Evolutionary conservation across 2,888 invertebrate genomes (phyloP), one percentile per base, ranked within the genome.

Genomic region (Xanthorhoe spadicearia): DNA sequence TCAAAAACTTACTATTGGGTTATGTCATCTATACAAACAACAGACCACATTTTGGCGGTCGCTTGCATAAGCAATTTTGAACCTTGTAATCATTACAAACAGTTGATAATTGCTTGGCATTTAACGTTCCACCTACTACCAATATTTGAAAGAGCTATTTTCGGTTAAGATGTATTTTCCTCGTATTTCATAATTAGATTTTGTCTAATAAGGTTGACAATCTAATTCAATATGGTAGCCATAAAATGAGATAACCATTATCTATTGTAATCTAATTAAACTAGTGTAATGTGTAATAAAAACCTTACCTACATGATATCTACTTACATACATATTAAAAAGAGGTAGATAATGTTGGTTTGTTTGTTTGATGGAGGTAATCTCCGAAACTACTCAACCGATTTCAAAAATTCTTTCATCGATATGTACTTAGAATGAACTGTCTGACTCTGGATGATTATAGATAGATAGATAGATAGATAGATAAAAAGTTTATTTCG

Each of bases 1-100:
- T 43, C 13, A 13, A 43, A 4, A 32, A 32, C n/a, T n/a, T 13
- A 43, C 38, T 43, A 13, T 43, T 8, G 10, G 38, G 38, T 71
- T 73, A 69, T 66, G 64, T 73, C 71, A 71, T 65, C 64, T 56
- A 64, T 23, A 23, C 53, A 64, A 73, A 68, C 6, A 32, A 32
- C 32, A 0, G 32, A 32, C 32, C 38, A 66, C 51, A 73, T 43
- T 53, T 64, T 55, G 51, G 18, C 60, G 69, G 71, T 60, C 68
- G 66, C 51, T 65, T 61, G 55, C 53, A 32, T 69, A 60, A 50
- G 19, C 43, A n/a, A 66, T 69, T 64, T 19, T 68, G 50, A 70
- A 61, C 71, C 66, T 71, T 70, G 68, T 66, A 48, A 49, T 48
- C 48, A 52, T 59, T 18, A 19, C 52, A 63, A 56, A 66, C 43